Evolutionary conservation across 2,797 vertebrate genomes (phyloP).

Genomic region (Alca torda): DNA sequence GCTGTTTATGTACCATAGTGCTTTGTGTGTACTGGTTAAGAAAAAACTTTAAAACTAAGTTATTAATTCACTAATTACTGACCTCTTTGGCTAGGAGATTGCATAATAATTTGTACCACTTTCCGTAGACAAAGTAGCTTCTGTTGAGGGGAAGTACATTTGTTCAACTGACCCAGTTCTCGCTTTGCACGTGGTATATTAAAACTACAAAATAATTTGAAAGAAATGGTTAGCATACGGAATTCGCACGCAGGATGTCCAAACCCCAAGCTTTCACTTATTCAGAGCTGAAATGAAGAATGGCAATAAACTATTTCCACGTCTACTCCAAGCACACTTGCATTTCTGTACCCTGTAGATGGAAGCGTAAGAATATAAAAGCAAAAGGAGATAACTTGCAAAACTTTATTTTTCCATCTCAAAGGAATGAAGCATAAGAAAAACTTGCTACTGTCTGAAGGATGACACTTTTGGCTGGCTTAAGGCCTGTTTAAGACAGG

Average conservation of each 20-base stretch:
- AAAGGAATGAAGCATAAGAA: not conserved
- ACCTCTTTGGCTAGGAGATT: slow-evolving; percentile 87
- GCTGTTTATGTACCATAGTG: not conserved
- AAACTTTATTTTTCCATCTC: not conserved
- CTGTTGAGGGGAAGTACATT: slow-evolving; percentile 91
- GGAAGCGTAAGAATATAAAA: not conserved
- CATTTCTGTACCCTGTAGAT: not conserved
- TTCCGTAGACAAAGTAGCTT: slow-evolving; percentile 90
- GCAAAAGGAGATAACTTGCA: not conserved
- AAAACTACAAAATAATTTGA: slow-evolving; percentile 77
- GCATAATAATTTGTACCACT: slow-evolving; percentile 88
- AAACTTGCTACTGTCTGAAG: not conserved
- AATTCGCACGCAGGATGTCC: not conserved
- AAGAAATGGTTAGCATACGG: not conserved
- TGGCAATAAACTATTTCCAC: not conserved
- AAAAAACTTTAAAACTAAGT: not conserved
- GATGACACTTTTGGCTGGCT: not conserved
- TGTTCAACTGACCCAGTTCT: slow-evolving; percentile 90
- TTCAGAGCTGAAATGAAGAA: not conserved
- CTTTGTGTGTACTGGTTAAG: not conserved
- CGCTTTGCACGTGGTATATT: slow-evolving; percentile 93
- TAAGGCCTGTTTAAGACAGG: not conserved
- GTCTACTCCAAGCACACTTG: not conserved
- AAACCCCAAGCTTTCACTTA: not conserved
- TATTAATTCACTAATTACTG: not conserved